Evolutionary conservation across 2,113 vertebrate genomes (phyloP), one percentile per base, ranked within the genome.

Genomic region (Sinocyclocheilus maitianheensis): DNA sequence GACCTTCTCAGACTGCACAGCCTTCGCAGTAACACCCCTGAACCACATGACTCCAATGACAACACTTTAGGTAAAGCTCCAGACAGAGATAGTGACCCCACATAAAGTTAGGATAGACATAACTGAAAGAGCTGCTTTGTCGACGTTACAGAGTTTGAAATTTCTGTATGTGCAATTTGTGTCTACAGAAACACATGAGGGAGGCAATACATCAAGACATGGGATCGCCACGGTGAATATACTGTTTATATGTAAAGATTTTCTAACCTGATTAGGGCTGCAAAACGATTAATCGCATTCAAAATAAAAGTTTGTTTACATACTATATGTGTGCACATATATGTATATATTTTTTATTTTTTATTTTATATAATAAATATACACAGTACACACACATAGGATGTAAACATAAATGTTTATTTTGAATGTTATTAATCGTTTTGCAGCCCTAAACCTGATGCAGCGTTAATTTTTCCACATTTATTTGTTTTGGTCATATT

Each of bases 1-100:
- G 97, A 99, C 37, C 92, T 97, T 95, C 96, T 97, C 92, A 96
- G 97, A 89, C 94, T 98, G 92, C 97, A 97, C 92, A 97, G 95
- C 87, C 94, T 98, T 60, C 94, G 97, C 75, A 97, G 96, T 91
- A 96, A 96, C 86, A 97, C 97, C 34, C 96, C 96, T 0, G 97
- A 97, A 86, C 95, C 95, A 0, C 96, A 96, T 26, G 96, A 97
- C 84, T 95, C 96, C 53, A 95, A 94, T 58, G 97, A 97, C 87
- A 95, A 92, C 92, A 84, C 89, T 62, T 62, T 30, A 81, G 85
- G 77, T 86, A 86, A 24, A 43, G 37, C 37, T 77, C 7, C 51
- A 12, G 30, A 10, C 30, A 0, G 16, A 18, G 22, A 75, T 13
- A 8, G 30, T 24, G 6, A 63, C 22, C 20, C 37, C 34, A 62